Conservation (phyloP, 2,113 vertebrate species). For the Calypte anna region DNA sequence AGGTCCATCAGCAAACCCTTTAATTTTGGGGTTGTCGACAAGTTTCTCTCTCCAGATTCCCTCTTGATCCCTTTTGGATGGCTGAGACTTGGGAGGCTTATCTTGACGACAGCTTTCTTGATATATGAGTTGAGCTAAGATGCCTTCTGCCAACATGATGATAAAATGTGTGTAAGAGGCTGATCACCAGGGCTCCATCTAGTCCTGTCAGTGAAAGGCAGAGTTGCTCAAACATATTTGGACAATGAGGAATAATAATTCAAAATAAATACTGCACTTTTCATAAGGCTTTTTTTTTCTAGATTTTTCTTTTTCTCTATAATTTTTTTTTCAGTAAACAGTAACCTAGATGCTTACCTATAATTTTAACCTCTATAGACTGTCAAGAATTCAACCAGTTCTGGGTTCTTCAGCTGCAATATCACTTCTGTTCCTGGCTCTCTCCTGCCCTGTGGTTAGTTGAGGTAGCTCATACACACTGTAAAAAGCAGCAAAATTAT, state of each 20-base stretch:
- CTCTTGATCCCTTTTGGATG: slow-evolving; percentile 27
- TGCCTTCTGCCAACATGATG: slow-evolving; percentile 78
- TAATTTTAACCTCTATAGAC: neutral
- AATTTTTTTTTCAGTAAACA: neutral
- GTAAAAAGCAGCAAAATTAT: neutral
- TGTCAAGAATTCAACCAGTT: neutral
- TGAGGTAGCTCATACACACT: neutral
- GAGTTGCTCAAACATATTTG: neutral
- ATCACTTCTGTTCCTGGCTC: neutral
- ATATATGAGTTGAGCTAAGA: slow-evolving; percentile 65
- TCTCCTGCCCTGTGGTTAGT: neutral
- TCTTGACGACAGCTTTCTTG: slow-evolving; percentile 44
- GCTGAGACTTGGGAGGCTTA: slow-evolving; percentile 12
- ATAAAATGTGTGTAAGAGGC: neutral
- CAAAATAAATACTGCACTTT: neutral
- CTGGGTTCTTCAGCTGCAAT: neutral
- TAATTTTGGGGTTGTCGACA: slow-evolving; percentile 19
- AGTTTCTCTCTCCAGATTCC: slow-evolving; percentile 57
- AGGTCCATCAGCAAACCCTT: neutral
- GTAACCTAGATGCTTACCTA: neutral
- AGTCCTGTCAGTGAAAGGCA: neutral
- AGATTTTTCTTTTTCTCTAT: neutral
- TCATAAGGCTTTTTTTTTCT: neutral
- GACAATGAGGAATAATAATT: neutral
- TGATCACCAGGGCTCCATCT: neutral